Evolutionary conservation across 2,888 invertebrate genomes (phyloP), one percentile per base, ranked within the genome.

Genomic region (Uloborus plumipes): DNA sequence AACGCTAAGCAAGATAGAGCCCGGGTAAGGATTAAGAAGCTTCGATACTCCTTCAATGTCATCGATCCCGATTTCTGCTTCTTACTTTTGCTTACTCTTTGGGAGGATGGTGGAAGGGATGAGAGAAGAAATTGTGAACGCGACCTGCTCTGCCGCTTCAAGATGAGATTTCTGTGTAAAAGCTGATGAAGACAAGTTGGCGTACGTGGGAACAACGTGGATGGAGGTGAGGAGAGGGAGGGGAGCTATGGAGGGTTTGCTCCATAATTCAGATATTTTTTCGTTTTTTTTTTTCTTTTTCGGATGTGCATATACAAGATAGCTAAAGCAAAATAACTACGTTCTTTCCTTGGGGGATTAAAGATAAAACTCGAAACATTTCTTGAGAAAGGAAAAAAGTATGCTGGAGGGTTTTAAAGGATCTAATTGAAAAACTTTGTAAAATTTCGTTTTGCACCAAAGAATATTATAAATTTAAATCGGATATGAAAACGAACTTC

Each of bases 31-130:
- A 79, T 79, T 79, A 79, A 58, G 72, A 66, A 66, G 58, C 58
- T 79, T 65, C 78, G 65, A 72, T 72, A 58, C 66, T 55, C 72
- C 72, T 66, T 71, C 78, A 66, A 79, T 79, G 55, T 22, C 62
- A 79, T 79, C 78, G 78, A 79, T 79, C 72, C 39, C 39, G 39
- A 39, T 71, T 39, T 71, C 53, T 69, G 47, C 58, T 58, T 55
- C 53, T 31, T 26, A 26, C 20, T n/a, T 59, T 31, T 26, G 49
- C 20, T n/a, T 58, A 26, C 26, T 15, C 70, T 49, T 31, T 31
- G 69, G 69, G 50, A 47, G 62, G 31, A 69, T 53, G 39, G 50
- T 26, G 53, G 50, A 50, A 26, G 39, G 62, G 31, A 69, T 53
- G 39, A 58, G 49, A 61, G 50, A 50, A 26, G 39, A 72, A 72